These are phyloP conservation scores for Nannoperca australis DNA, from an alignment of 2,797 vertebrate species.

Conservation along the genomic window DNA sequence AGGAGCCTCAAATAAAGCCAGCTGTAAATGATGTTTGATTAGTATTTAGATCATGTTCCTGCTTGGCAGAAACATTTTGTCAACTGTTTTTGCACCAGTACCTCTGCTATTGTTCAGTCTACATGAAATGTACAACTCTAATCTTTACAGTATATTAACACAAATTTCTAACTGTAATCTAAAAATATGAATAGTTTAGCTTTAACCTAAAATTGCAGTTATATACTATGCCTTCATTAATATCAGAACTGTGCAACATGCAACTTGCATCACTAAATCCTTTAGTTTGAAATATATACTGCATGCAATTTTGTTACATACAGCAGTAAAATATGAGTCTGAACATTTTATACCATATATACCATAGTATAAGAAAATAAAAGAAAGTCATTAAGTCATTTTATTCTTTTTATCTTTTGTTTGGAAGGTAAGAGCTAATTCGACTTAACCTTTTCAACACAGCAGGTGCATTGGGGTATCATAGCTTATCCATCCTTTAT, in stretches of 20 bases:
- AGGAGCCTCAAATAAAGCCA: constrained; percentile 95
- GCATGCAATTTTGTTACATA: not conserved
- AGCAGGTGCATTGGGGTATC: constrained; percentile 5
- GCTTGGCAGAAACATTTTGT: constrained; percentile 86
- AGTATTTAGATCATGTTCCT: constrained; percentile 99
- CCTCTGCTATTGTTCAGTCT: constrained; percentile 43
- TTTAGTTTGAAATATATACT: not conserved
- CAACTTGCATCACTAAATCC: not conserved
- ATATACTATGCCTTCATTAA: too few species aligned
- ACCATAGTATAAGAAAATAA: not conserved
- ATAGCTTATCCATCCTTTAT: constrained; percentile 40
- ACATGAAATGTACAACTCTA: not conserved
- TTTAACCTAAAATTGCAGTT: not conserved
- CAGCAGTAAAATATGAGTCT: not conserved
- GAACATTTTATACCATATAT: not conserved
- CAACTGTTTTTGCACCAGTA: constrained; percentile 59
- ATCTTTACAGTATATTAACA: constrained; percentile 16
- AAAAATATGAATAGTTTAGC: not conserved
- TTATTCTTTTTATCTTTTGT: not conserved
- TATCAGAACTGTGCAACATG: not conserved
- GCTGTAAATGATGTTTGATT: constrained; percentile 99
- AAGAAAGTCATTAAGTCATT: not conserved
- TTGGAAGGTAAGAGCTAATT: not conserved
- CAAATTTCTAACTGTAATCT: not conserved
- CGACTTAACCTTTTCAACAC: constrained; percentile 6